Evolutionary conservation across 2,113 vertebrate species (phyloP), one percentile per base, ranked within the genome.

Genomic region (Gnathonemus longibarbis): DNA sequence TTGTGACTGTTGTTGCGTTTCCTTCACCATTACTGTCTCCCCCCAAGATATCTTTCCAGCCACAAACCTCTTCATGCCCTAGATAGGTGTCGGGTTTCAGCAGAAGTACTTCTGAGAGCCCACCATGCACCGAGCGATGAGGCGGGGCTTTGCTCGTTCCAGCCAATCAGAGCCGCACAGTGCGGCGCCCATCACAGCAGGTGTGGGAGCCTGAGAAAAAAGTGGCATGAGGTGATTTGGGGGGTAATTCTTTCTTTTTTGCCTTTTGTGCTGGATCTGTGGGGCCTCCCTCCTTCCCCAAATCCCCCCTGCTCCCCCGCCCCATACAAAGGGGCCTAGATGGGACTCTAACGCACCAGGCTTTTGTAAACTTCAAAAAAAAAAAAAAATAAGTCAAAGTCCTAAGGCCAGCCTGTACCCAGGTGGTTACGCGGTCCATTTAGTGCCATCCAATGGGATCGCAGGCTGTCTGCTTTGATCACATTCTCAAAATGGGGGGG

Each of bases 331-430:
- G 85, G 89, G 86, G 89, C 89, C 89, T 85, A 90, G 24, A 80
- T 66, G 74, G 85, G 62, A 53, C 85, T 88, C 89, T 56, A 85
- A 42, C 62, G 35, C 52, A 49, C 88, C n/a, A 85, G 46, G 84
- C 88, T 88, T 89, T 91, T 89, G 89, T 91, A 66, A 89, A 48
- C 19, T 19, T 80, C 39, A 77, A 89, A 52, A 91, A 88, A 50
- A 50, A 8, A 87, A 88, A 89, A 53, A 1, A 87, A 89, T 86
- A 88, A 89, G 66, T n/a, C 50, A 89, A 45, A 80, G 85, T 88
- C 85, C 48, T 77, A 19, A 70, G 89, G 48, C 84, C 42, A 42
- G 56, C 35, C 58, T 88, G 85, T 89, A 77, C n/a, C 88, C 90
- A 89, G 88, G 90, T 91, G 90, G 66, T 84, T 84, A 45, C 58